Base-by-base conservation (phyloP, 2,888 invertebrate genomes). In the Tenthredo livida region DNA sequence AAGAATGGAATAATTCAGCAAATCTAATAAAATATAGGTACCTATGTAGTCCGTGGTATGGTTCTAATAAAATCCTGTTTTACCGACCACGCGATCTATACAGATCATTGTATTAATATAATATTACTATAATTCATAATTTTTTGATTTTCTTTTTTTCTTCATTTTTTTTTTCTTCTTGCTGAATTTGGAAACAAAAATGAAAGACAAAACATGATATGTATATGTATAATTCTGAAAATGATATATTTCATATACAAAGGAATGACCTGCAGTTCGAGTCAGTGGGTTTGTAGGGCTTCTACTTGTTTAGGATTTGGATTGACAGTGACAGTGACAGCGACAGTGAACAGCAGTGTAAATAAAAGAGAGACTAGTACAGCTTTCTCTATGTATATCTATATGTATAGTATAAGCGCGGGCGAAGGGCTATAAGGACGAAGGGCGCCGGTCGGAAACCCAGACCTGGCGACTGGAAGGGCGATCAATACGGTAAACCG, bases 401-500 rank as follows among this genome's bases (percentile, higher is more conserved):
- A 29, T 61, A 58, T 47, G 17, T n/a, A 25, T 21, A n/a, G 9
- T 61, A 25, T 12, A 61, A 43, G 43, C 25, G 29, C 21, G 61
- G 37, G 33, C 25, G 77, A 25, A 80, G 80, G 80, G 61, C n/a
- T n/a, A 21, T 21, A 80, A 61, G 37, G 80, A 25, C 40, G 80
- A 40, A 33, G 80, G 80, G 80, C 61, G 80, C 10, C 80, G 80
- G 61, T 80, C 58, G 80, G n/a, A 61, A 50, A 80, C 80, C 25
- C 80, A 80, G 80, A 80, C 80, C 61, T 61, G 61, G 80, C 61
- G 50, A 80, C 80, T 80, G 15, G 80, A 61, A 61, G 61, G 80
- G 61, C 61, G 80, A 80, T 80, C 80, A 80, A 80, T 80, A 80
- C 80, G 80, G 80, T 80, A 80, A 80, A 80, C 80, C 61, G 80